phyloP scores from a whole-genome alignment of 1,140 invertebrate species.

The Cherax destructor region DNA sequence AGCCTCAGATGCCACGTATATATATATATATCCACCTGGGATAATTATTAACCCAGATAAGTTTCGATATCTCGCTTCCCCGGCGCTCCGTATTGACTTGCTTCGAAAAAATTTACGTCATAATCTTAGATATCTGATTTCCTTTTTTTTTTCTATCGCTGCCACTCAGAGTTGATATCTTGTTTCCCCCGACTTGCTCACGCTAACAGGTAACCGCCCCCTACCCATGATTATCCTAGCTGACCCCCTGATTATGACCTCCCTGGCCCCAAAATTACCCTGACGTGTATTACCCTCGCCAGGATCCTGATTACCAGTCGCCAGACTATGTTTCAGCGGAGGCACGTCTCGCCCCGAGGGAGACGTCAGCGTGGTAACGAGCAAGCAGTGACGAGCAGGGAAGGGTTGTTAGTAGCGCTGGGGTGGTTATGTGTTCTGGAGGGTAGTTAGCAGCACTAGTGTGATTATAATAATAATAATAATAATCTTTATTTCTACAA shows the following conservation, averaged over 20 bases:
- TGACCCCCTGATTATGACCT: conserved; percentile 27
- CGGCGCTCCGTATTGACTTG: too few relatives aligned
- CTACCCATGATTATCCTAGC: background rate
- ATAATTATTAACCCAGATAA: too few relatives aligned
- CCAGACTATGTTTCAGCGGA: conserved; percentile 2
- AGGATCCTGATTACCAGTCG: background rate
- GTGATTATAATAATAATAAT: background rate
- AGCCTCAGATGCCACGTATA: background rate
- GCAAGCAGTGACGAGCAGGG: background rate
- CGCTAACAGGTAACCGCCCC: background rate
- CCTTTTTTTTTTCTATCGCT: too few relatives aligned
- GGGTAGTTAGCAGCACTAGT: background rate
- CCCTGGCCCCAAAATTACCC: background rate
- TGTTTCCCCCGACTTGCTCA: too few relatives aligned
- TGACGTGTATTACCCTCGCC: background rate
- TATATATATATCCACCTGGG: background rate
- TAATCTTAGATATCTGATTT: too few relatives aligned
- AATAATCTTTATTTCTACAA: too few relatives aligned
- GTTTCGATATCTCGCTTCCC: too few relatives aligned
- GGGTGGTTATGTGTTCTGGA: background rate
- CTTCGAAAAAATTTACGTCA: too few relatives aligned
- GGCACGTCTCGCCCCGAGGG: background rate
- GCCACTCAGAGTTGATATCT: too few relatives aligned
- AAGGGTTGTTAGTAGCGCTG: too few relatives aligned
- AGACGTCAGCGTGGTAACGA: background rate